phyloP scores from a whole-genome alignment of 2,113 vertebrate genomes.

The Cygnus atratus region DNA sequence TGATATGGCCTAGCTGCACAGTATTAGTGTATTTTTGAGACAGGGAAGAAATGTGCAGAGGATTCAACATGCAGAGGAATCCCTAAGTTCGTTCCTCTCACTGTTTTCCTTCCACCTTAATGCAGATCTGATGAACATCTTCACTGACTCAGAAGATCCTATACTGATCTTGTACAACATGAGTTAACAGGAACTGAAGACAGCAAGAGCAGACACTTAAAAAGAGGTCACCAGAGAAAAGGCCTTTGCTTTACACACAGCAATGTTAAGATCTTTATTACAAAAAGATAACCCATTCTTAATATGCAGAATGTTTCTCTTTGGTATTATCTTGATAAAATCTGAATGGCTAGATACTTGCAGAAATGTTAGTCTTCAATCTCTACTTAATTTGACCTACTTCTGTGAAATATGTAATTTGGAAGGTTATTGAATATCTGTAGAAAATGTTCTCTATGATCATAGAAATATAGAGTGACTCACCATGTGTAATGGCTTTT shows the following conservation, averaged over 20 bases:
- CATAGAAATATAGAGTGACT: neutral
- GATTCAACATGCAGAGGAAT: neutral
- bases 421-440: conserved; percentile 28
- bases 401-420: conserved; percentile 39
- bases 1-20: neutral
- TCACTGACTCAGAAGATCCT: neutral
- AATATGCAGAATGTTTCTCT: conserved; percentile 39
- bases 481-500: neutral
- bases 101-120: neutral
- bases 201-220: neutral
- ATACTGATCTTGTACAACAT: neutral
- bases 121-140: neutral
- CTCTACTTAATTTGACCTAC: conserved; percentile 37
- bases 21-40: neutral
- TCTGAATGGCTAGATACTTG: conserved; percentile 20
- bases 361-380: conserved; percentile 54
- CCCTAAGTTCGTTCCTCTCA: neutral
- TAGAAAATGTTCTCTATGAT: conserved; percentile 29
- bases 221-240: conserved; percentile 12
- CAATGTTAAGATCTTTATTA: conserved; percentile 12
- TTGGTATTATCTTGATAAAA: conserved; percentile 29
- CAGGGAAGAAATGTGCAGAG: neutral
- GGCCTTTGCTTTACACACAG: neutral
- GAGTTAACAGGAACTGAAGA: conserved; percentile 8
- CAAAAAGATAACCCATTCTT: conserved; percentile 9